Percentiles rank a stretch among this genome's conserved stretches.
phyloP scores from a whole-genome alignment of 2,797 vertebrate species.

The Myotis findleyi region DNA sequence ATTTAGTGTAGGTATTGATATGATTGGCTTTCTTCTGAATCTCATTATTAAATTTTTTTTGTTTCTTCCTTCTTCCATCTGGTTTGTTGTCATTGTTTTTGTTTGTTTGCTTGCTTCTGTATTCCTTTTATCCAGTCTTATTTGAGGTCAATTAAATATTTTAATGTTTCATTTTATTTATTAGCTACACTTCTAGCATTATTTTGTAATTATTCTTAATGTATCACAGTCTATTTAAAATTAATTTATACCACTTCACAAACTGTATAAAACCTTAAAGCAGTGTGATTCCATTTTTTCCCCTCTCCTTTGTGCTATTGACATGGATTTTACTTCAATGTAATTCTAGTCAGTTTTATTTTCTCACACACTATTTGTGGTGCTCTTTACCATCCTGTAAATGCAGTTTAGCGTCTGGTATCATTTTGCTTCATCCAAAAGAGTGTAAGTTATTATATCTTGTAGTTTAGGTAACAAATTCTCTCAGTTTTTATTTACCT shows the following conservation, averaged over 20 bases:
- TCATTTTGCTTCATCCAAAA: not conserved
- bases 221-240: slow-evolving; percentile 8
- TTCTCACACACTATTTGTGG: not conserved
- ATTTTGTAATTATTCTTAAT: not conserved
- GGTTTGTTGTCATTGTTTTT: not conserved
- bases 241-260: not conserved
- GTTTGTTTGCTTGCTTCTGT: not conserved
- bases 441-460: not conserved
- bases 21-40: not conserved
- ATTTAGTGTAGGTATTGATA: not conserved
- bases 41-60: not conserved
- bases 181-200: not conserved
- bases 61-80: not conserved
- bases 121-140: not conserved
- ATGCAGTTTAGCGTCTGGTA: not conserved
- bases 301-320: not conserved
- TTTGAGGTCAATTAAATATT: not conserved
- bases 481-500: not conserved
- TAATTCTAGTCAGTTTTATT: not conserved
- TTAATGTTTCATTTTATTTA: not conserved
- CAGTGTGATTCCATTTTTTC: not conserved
- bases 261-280: not conserved
- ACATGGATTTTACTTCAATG: not conserved
- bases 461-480: not conserved
- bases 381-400: not conserved